Base-by-base conservation (phyloP, 2,113 vertebrate genomes). In the Sander vitreus region DNA sequence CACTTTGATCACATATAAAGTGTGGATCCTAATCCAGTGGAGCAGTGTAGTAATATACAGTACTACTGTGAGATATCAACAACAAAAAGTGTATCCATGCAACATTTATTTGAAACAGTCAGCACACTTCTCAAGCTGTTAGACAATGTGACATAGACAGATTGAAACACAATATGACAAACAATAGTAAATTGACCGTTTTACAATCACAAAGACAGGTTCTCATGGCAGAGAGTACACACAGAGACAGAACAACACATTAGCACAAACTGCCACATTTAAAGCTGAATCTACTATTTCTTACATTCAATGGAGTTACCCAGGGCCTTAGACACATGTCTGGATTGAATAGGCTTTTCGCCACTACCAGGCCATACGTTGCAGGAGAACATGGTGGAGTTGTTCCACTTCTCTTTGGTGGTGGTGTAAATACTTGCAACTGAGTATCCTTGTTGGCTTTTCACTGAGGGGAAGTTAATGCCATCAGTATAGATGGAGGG, bases 101-200 rank as follows among this genome's bases (percentile, higher is more conserved):
- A 84, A 86, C 12, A 75, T 90, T 88, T 86, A 90, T 86, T 90
- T 30, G 25, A 75, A 84, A 78, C 48, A 54, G 1, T 48, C 30
- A 59, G 21, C 66, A 88, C 74, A 83, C 2, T 30, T 48, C 1
- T 57, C 4, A 80, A 79, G 71, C 63, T 33, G 8, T 58, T 57
- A 4, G 70, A 84, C 73, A 73, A 8, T 18, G 33, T 47, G 55
- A 90, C 66, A 53, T 58, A 79, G 43, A 83, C 80, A 85, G 21
- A 25, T 10, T 58, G 8, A 73, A 59, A 60, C 50, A 79, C 39
- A 43, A 0, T 5, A 72, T 1, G 51, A 53, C 39, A 68, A 51
- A 80, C 36, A 57, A 21, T 65, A 39, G 66, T 48, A 4, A 48
- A 65, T 4, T n/a, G n/a, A n/a, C n/a, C n/a, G n/a, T n/a, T n/a